A percentile compares a stretch with the other conserved stretches of the same genome.
Evolutionary conservation across 2,113 vertebrate species (phyloP).

Genomic region (Oryzias javanicus): DNA sequence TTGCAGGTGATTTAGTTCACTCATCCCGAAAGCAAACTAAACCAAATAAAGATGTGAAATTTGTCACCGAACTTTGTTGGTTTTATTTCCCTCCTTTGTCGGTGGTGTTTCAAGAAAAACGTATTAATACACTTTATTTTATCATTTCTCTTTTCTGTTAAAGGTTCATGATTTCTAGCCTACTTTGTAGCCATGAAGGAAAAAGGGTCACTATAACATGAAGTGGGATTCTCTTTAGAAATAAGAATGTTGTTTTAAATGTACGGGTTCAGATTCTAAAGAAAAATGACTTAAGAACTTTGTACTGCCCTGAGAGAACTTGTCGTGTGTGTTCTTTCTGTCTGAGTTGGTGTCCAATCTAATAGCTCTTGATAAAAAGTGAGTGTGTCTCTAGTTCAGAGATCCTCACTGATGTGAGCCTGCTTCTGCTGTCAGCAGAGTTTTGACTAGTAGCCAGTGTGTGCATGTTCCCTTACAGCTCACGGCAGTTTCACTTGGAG

Average conservation of each 20-base stretch:
- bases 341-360: background rate
- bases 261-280: background rate
- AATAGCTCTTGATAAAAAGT: background rate
- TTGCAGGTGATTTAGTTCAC: too few species aligned
- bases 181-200: too few species aligned
- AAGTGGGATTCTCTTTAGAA: too few species aligned
- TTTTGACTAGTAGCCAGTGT: background rate
- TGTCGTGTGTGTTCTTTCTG: background rate
- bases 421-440: conserved; percentile 9
- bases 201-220: too few species aligned
- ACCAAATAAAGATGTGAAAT: too few species aligned
- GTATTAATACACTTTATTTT: too few species aligned
- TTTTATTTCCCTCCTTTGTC: too few species aligned
- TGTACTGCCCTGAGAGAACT: background rate
- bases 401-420: conserved; percentile 9
- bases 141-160: too few species aligned
- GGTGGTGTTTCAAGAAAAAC: too few species aligned
- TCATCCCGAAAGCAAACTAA: too few species aligned
- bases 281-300: background rate
- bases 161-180: too few species aligned
- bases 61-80: too few species aligned
- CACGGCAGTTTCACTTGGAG: conserved; percentile 3
- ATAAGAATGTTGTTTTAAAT: background rate
- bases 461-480: conserved; percentile 8
- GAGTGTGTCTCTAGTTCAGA: background rate